Percentiles rank a stretch among this genome's conserved stretches.
These are phyloP conservation scores for Tetramorium parvispinum DNA, from an alignment of 1,140 invertebrate species.

Conservation along the genomic window DNA sequence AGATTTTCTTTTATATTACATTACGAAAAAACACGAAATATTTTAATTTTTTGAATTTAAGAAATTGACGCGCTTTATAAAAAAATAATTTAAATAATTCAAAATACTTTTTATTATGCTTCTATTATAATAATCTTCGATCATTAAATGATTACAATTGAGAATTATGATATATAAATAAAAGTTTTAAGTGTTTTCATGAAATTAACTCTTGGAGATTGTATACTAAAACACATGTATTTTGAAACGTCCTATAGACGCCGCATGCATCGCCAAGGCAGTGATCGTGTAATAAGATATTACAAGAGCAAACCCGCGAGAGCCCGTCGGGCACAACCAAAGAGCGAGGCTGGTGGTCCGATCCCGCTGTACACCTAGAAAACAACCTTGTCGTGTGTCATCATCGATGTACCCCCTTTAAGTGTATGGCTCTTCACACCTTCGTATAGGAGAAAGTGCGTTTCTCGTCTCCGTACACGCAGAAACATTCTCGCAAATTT, in stretches of 20 bases:
- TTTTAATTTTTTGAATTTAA: neutral
- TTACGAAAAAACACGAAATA: neutral
- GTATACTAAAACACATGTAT: constrained; percentile 1
- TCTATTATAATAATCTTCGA: neutral
- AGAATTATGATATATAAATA: too few relatives aligned
- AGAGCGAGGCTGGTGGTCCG: constrained; percentile 70
- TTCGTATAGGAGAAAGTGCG: neutral
- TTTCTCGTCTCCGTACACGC: neutral
- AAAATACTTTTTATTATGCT: neutral
- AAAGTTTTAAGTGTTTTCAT: neutral
- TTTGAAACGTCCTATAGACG: constrained; percentile 36
- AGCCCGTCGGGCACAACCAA: constrained; percentile 63
- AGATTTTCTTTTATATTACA: neutral
- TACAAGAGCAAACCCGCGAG: constrained; percentile 72
- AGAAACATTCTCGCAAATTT: constrained; percentile 27
- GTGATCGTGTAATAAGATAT: constrained; percentile 77
- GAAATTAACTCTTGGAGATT: neutral
- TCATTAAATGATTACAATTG: neutral
- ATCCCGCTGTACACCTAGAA: constrained; percentile 49
- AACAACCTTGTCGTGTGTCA: constrained; percentile 55
- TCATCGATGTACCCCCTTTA: constrained; percentile 19
- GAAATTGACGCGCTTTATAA: neutral
- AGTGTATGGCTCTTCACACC: constrained; percentile 3
- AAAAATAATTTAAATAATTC: neutral
- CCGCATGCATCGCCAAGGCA: constrained; percentile 51